Evolutionary conservation across 2,888 invertebrate genomes (phyloP).

Genomic region (Amphipyra tragopoginis): DNA sequence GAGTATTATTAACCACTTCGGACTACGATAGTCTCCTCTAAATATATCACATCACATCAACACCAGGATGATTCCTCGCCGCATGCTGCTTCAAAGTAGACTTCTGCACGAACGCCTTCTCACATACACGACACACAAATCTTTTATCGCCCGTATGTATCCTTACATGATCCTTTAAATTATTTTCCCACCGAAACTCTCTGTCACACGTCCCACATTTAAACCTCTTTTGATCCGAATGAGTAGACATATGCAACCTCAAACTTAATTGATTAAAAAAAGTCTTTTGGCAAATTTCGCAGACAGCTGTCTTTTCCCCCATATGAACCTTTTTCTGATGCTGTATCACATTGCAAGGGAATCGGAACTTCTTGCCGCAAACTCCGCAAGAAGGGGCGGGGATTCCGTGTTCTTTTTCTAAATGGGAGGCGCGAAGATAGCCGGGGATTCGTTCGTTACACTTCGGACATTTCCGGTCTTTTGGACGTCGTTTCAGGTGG

Average conservation of each 20-base stretch:
- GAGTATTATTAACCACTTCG: no score
- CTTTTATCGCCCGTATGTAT: conserved; percentile 76
- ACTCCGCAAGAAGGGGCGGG: conserved; percentile 74
- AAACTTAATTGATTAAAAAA: conserved; percentile 74
- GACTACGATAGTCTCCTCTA: no score
- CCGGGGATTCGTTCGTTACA: conserved; percentile 69
- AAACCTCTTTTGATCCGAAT: conserved; percentile 57
- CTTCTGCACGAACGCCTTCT: conserved; percentile 79
- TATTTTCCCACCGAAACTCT: conserved; percentile 64
- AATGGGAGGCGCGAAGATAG: conserved; percentile 67
- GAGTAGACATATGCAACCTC: conserved; percentile 61
- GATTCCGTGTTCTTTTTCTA: conserved; percentile 73
- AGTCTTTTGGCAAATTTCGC: conserved; percentile 83
- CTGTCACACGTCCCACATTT: conserved; percentile 60
- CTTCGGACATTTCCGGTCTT: conserved; percentile 68
- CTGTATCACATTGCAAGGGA: conserved; percentile 66
- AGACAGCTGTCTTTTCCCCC: conserved; percentile 76
- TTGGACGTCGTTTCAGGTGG: conserved; percentile 70
- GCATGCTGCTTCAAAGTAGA: conserved; percentile 78
- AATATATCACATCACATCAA: conserved; percentile 24
- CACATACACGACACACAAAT: conserved; percentile 77
- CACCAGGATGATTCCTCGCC: conserved; percentile 70
- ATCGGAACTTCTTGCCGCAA: conserved; percentile 75
- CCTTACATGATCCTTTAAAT: conserved; percentile 64
- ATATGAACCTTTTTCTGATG: conserved; percentile 76